Evolutionary conservation across 2,888 invertebrate genomes (phyloP).

Genomic region (Sylvicola cinctus): DNA sequence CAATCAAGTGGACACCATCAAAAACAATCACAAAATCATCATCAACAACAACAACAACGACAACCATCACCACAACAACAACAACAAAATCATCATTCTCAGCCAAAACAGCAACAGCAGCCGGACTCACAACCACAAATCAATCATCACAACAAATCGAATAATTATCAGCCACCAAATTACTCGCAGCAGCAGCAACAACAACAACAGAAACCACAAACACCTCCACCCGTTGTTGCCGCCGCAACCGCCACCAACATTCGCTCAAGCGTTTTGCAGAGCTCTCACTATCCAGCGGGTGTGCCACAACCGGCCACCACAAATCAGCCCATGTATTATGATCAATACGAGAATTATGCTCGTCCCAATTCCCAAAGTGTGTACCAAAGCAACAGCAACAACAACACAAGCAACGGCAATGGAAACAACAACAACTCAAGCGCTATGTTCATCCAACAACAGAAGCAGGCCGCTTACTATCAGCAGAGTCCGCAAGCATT

Average conservation of each 20-base stretch:
- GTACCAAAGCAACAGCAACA: conserved; percentile 10
- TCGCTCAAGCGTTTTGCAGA: conserved; percentile 6
- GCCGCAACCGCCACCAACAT: conserved; percentile 6
- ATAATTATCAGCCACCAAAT: conserved; percentile 7
- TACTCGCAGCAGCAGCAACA: conserved; percentile 14
- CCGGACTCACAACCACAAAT: conserved; percentile 15
- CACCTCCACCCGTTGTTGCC: background rate
- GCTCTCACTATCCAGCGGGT: conserved; percentile 8
- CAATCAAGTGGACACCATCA: too few relatives aligned
- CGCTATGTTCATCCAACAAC: conserved; percentile 8
- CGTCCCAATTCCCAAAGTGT: conserved; percentile 9
- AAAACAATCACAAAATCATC: conserved; percentile 11
- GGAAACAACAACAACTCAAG: conserved; percentile 7
- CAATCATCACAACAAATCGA: conserved; percentile 5
- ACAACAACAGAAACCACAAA: conserved; percentile 7
- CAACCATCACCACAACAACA: conserved; percentile 9
- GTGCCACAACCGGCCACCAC: conserved; percentile 1
- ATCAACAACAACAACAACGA: conserved; percentile 6
- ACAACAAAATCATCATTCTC: conserved; percentile 12
- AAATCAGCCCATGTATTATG: conserved; percentile 11
- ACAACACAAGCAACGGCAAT: conserved; percentile 12
- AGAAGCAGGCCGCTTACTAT: too few relatives aligned
- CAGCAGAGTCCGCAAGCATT: background rate
- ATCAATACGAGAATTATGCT: conserved; percentile 17
- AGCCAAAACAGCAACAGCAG: conserved; percentile 12